These are phyloP conservation scores for Salticus scenicus DNA, from an alignment of 2,888 invertebrate species.

Conservation along the genomic window DNA sequence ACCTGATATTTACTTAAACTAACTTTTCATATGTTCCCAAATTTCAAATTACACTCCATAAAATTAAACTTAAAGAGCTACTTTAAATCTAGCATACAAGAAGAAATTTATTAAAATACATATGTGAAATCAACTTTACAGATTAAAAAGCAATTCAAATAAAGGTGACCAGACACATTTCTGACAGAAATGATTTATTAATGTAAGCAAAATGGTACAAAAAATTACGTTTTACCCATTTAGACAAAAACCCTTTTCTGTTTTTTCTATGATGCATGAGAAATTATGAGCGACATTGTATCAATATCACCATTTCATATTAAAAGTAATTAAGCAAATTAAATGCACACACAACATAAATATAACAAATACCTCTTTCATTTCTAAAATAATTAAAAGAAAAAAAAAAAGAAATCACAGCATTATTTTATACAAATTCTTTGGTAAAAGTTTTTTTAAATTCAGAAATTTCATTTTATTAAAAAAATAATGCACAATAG, in stretches of 20 bases:
- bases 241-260: neutral
- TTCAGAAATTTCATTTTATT: conserved; percentile 8
- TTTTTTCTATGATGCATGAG: neutral
- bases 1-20: too few species aligned
- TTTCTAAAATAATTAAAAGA: neutral
- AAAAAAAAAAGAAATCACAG: conserved; percentile 1
- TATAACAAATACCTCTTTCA: neutral
- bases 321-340: neutral
- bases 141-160: too few species aligned
- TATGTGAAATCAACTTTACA: too few species aligned
- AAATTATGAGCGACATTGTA: neutral
- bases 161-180: neutral
- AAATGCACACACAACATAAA: conserved; percentile 18
- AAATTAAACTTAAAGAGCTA: too few species aligned
- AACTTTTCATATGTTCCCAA: too few species aligned
- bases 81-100: too few species aligned
- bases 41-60: too few species aligned
- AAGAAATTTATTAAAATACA: too few species aligned
- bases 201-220: conserved; percentile 13
- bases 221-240: neutral
- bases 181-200: conserved; percentile 12
- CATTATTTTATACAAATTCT: conserved; percentile 7
- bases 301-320: neutral
- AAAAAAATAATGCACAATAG: conserved; percentile 8
- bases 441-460: neutral